Conservation (phyloP, 92 coral and sea anemone species). For the Palythoa caribaeorum region DNA sequence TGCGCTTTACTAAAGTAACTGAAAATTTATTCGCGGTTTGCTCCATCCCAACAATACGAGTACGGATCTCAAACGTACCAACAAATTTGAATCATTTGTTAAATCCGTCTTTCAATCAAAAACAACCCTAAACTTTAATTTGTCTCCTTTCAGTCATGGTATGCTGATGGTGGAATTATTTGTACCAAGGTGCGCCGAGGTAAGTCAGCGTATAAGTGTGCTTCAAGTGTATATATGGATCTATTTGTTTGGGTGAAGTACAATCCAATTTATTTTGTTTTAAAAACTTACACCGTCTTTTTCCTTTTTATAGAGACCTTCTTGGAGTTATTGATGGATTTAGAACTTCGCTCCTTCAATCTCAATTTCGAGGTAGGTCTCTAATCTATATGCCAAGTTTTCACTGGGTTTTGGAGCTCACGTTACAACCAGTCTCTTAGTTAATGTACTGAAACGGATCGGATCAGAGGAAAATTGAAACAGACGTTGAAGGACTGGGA, state of each 20-base stretch:
- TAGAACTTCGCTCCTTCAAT: constrained; percentile 68
- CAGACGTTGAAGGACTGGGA: too few relatives aligned
- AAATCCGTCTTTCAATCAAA: too few relatives aligned
- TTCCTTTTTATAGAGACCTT: constrained; percentile 59
- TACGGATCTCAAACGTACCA: too few relatives aligned
- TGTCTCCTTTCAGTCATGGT: constrained; percentile 66
- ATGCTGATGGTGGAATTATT: constrained; percentile 66
- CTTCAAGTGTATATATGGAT: too few relatives aligned
- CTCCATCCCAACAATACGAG: too few relatives aligned
- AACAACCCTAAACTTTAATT: background rate
- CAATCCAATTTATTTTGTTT: background rate
- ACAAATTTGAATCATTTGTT: too few relatives aligned
- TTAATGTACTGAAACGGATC: too few relatives aligned
- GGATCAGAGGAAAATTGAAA: too few relatives aligned
- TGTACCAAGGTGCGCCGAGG: constrained; percentile 76
- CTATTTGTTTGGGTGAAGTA: background rate
- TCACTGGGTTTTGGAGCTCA: background rate
- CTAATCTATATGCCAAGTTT: background rate
- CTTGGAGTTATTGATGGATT: constrained; percentile 65
- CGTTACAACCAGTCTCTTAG: too few relatives aligned
- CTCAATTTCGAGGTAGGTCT: constrained; percentile 78
- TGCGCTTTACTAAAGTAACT: too few relatives aligned
- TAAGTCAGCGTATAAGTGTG: background rate
- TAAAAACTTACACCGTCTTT: background rate
- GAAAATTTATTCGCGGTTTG: too few relatives aligned